Evolutionary conservation across 2,797 vertebrate genomes (phyloP).

Genomic region (Ispidina lecontei): DNA sequence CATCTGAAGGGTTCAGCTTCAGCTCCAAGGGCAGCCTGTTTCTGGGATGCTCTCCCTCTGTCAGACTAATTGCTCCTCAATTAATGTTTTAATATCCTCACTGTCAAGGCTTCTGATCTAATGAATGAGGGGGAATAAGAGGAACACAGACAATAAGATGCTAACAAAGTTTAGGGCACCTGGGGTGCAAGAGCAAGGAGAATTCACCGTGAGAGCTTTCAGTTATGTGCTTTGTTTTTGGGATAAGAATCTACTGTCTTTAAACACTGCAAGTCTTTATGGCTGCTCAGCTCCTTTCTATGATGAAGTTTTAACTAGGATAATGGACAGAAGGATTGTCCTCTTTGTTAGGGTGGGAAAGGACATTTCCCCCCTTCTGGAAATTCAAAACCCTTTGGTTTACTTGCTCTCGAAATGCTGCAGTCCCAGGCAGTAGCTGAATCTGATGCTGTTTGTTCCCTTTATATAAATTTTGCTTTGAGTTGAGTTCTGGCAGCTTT

Average conservation of each 20-base stretch:
- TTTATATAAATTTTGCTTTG: conserved; percentile 62
- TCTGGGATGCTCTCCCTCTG: background rate
- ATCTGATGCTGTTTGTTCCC: conserved; percentile 60
- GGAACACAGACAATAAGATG: background rate
- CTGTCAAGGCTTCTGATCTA: background rate
- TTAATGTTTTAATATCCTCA: background rate
- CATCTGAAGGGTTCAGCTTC: background rate
- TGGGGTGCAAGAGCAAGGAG: background rate
- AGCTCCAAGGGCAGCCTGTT: background rate
- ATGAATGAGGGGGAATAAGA: background rate
- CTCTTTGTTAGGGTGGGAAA: conserved; percentile 15
- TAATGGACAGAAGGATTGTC: background rate
- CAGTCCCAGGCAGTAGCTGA: conserved; percentile 39
- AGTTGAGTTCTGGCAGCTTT: conserved; percentile 68
- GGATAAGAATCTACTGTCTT: background rate
- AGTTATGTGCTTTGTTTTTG: background rate
- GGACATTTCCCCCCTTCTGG: background rate
- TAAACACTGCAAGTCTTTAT: background rate
- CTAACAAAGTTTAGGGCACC: background rate
- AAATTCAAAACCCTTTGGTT: background rate
- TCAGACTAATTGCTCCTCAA: background rate
- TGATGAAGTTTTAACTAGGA: background rate
- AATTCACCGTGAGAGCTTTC: background rate
- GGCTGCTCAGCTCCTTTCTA: background rate
- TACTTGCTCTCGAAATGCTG: conserved; percentile 27